Conservation (phyloP, 2,888 invertebrate genomes). For the Mylabris sibirica region DNA sequence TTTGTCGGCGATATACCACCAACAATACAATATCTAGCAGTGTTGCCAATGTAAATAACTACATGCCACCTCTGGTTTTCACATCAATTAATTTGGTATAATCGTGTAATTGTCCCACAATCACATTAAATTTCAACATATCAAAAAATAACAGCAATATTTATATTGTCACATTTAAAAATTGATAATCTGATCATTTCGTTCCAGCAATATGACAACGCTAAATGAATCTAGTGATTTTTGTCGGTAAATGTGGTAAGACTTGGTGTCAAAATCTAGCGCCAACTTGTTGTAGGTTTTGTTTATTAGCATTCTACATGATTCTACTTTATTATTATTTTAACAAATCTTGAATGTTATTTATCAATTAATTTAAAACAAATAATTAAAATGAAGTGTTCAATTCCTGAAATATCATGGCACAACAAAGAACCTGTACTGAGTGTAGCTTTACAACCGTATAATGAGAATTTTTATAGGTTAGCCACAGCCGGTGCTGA, state of each 20-base stretch:
- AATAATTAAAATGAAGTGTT: constrained; percentile 84
- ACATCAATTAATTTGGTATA: no score
- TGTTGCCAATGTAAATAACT: no score
- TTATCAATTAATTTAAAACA: background rate
- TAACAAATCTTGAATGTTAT: constrained; percentile 1
- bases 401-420: constrained; percentile 97
- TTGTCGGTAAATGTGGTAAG: background rate
- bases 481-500: constrained; percentile 92
- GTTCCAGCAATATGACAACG: no score
- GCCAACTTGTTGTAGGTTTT: background rate
- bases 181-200: no score
- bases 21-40: no score
- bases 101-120: no score
- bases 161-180: no score
- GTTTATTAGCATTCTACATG: background rate
- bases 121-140: no score
- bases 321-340: background rate
- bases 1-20: no score
- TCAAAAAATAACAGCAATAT: no score
- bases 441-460: constrained; percentile 84
- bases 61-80: no score
- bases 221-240: background rate
- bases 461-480: constrained; percentile 70
- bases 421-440: constrained; percentile 95
- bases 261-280: background rate